Evolutionary conservation across 2,797 vertebrate genomes (phyloP).

Genomic region (Helicolenus hilgendorfi): DNA sequence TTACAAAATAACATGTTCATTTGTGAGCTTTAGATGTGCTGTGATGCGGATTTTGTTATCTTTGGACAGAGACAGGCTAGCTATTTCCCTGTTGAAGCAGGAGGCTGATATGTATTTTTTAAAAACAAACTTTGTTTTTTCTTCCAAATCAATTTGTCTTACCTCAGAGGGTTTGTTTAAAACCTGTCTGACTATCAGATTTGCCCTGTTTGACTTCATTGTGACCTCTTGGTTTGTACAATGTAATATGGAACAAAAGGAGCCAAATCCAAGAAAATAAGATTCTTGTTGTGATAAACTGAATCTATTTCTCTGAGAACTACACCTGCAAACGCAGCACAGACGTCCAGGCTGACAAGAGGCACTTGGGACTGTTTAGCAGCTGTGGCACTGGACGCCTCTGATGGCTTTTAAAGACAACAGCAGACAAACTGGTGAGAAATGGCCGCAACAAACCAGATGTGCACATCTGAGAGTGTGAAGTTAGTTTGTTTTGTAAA

Average conservation of each 20-base stretch:
- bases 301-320: not conserved
- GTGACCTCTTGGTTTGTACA: too few species aligned
- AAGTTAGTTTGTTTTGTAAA: slow-evolving; percentile 34
- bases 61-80: not conserved
- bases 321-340: slow-evolving; percentile 19
- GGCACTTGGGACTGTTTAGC: slow-evolving; percentile 48
- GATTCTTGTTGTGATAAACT: not conserved
- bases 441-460: slow-evolving; percentile 39
- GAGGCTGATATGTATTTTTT: not conserved
- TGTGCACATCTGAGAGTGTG: slow-evolving; percentile 55
- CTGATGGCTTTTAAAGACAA: slow-evolving; percentile 3
- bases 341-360: not conserved
- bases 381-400: slow-evolving; percentile 7
- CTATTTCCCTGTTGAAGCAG: not conserved
- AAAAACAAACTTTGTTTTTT: not conserved
- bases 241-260: not conserved
- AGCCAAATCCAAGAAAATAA: not conserved
- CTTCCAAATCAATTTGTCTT: not conserved
- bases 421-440: slow-evolving; percentile 32
- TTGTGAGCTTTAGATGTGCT: not conserved
- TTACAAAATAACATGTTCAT: not conserved
- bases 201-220: not conserved
- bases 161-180: not conserved
- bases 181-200: not conserved
- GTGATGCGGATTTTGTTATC: not conserved